Evolutionary conservation across 2,113 vertebrate species (phyloP).

Genomic region (Oxyura jamaicensis): DNA sequence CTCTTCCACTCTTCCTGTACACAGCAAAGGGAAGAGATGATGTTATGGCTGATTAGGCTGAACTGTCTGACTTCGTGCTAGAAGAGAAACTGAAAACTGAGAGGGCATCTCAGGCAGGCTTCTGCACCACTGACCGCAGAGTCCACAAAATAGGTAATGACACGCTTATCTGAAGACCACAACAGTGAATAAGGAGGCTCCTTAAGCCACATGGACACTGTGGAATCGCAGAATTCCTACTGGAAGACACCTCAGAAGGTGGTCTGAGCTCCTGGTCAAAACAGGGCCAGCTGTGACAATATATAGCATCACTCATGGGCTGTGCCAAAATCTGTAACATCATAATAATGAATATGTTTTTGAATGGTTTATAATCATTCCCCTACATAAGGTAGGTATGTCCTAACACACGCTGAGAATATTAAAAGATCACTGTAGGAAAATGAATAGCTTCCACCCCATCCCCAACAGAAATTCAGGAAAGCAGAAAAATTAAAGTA

Average conservation of each 20-base stretch:
- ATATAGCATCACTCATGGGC: neutral
- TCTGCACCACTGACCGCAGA: neutral
- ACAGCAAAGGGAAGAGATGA: neutral
- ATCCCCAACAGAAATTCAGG: neutral
- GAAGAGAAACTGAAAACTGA: neutral
- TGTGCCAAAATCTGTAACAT: neutral
- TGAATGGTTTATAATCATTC: neutral
- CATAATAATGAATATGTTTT: neutral
- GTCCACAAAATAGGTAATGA: fast-evolving
- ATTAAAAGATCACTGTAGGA: neutral
- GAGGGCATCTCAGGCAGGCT: neutral
- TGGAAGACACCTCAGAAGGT: neutral
- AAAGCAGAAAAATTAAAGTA: neutral
- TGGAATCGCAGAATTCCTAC: neutral
- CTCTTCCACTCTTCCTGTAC: neutral
- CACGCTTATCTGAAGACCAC: fast-evolving
- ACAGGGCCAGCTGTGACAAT: neutral
- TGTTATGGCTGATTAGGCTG: neutral
- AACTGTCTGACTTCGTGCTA: neutral
- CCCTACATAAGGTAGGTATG: neutral
- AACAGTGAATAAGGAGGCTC: neutral
- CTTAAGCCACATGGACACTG: neutral
- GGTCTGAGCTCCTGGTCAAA: neutral
- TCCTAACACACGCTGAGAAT: neutral
- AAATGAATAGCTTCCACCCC: neutral